These are phyloP conservation scores for Idaea straminata DNA, from an alignment of 2,888 invertebrate species.

Conservation along the genomic window DNA sequence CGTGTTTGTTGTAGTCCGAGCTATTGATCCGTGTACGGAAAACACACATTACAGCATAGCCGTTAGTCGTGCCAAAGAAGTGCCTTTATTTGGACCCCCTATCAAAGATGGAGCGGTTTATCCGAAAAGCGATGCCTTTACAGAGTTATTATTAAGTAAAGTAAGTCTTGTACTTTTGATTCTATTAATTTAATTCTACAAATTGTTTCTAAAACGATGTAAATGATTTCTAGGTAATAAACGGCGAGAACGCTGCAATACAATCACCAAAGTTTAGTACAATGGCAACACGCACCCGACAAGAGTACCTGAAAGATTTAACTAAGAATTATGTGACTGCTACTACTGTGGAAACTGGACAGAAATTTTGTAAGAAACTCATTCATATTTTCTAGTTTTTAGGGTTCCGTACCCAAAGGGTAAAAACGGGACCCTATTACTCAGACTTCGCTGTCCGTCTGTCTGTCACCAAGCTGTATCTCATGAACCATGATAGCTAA, in stretches of 20 bases:
- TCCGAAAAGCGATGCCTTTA: constrained; percentile 94
- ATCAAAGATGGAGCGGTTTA: constrained; percentile 93
- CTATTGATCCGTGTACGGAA: constrained; percentile 93
- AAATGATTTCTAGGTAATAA: constrained; percentile 84
- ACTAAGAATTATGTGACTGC: constrained; percentile 91
- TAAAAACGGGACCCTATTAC: no score
- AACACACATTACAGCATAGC: constrained; percentile 92
- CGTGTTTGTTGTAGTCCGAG: constrained; percentile 95
- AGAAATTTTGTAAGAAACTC: constrained; percentile 89
- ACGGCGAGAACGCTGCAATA: constrained; percentile 98
- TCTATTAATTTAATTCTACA: neutral
- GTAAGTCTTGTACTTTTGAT: constrained; percentile 37
- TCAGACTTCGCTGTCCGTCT: no score
- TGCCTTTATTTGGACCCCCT: constrained; percentile 97
- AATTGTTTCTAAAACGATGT: neutral
- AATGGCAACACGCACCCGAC: constrained; percentile 97
- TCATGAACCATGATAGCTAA: no score
- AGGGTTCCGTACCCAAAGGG: no score
- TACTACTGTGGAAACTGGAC: constrained; percentile 89
- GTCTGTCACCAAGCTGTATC: no score
- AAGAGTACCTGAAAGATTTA: constrained; percentile 97
- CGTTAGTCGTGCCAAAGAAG: constrained; percentile 92
- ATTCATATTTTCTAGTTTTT: neutral
- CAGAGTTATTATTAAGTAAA: constrained; percentile 97
- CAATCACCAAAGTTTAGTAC: constrained; percentile 97